These are phyloP conservation scores for Zaprionus bogoriensis DNA, from an alignment of 2,888 invertebrate species.

Conservation along the genomic window DNA sequence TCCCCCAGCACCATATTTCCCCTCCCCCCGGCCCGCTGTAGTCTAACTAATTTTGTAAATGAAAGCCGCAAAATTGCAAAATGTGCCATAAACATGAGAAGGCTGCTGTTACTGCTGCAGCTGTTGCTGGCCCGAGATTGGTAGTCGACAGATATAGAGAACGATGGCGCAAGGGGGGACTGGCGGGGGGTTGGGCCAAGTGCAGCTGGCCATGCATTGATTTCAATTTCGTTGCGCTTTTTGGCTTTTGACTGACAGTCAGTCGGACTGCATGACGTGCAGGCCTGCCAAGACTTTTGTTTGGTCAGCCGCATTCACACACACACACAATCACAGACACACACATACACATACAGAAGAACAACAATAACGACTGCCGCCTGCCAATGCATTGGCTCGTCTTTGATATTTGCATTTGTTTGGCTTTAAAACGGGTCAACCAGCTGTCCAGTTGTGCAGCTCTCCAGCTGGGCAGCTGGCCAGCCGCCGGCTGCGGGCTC, in stretches of 20 bases:
- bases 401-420: conserved; percentile 70
- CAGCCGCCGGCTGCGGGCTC: conserved; percentile 14
- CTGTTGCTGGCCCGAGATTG: conserved; percentile 38
- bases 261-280: conserved; percentile 49
- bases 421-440: conserved; percentile 68
- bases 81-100: conserved; percentile 66
- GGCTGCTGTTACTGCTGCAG: conserved; percentile 36
- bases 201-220: conserved; percentile 75
- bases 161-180: neutral
- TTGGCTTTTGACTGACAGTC: conserved; percentile 51
- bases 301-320: conserved; percentile 61
- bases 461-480: conserved; percentile 36
- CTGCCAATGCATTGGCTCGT: conserved; percentile 47
- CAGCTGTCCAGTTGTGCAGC: conserved; percentile 33
- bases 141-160: too few relatives aligned
- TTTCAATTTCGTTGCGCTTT: conserved; percentile 67
- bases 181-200: conserved; percentile 19
- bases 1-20: too few relatives aligned
- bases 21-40: conserved; percentile 13
- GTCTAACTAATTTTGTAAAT: conserved; percentile 70
- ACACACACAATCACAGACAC: conserved; percentile 8
- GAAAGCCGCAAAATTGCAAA: conserved; percentile 69
- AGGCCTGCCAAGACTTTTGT: conserved; percentile 58
- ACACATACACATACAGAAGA: conserved; percentile 1
- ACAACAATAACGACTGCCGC: conserved; percentile 37